A percentile compares a stretch with the other conserved stretches of the same genome.
Evolutionary conservation across 2,797 vertebrate species (phyloP).

Genomic region (Sphaeramia orbicularis): DNA sequence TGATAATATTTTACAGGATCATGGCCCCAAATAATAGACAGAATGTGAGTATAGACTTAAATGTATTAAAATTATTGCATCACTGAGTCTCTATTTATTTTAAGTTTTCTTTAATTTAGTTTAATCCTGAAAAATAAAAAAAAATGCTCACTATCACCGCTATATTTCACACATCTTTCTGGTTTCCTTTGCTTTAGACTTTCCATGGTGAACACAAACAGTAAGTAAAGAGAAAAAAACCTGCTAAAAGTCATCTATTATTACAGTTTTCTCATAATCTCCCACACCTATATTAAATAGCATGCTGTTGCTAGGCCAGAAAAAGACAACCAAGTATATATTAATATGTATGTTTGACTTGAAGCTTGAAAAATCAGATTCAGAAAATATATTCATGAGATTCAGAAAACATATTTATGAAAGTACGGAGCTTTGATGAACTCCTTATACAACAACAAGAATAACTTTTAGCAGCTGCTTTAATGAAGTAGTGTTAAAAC

Average conservation of each 20-base stretch:
- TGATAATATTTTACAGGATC: constrained; percentile 40
- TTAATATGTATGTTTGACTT: no score
- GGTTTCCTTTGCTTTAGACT: constrained; percentile 46
- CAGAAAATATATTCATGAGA: no score
- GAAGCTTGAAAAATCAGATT: no score
- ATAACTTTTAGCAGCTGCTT: no score
- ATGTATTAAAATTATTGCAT: background rate
- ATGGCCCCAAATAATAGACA: background rate
- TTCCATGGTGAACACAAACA: constrained; percentile 19
- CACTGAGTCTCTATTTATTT: no score
- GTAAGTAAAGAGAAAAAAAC: constrained; percentile 50
- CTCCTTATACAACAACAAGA: no score
- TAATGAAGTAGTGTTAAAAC: no score
- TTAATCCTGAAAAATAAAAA: background rate
- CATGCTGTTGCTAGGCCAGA: background rate
- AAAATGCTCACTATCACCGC: background rate
- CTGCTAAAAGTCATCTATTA: background rate
- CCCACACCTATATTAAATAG: background rate
- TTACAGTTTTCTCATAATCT: background rate
- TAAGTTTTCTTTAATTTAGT: no score
- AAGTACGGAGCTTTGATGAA: no score
- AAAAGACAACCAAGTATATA: no score
- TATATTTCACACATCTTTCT: constrained; percentile 2
- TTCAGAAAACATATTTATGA: no score
- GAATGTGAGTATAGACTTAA: constrained; percentile 39